Evolutionary conservation across 2,797 vertebrate species (phyloP), one percentile per base, ranked within the genome.

Genomic region (Lycodopsis pacificus): DNA sequence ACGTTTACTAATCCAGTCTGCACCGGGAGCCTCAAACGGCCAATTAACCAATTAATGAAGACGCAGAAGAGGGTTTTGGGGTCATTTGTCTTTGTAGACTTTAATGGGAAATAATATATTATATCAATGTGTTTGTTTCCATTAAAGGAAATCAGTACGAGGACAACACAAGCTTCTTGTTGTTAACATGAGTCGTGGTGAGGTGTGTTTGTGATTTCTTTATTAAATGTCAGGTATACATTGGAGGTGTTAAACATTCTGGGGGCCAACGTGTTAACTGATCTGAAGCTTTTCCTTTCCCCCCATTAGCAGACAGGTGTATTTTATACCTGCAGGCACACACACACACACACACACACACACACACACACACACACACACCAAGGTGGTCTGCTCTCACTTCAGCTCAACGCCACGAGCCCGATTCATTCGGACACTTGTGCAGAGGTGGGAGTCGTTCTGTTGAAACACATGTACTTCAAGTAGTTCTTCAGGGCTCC

Each of bases 391-490:
- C 71, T 34, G n/a, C 77, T 79, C 83, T 85, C 79, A 67, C 71
- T 42, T 69, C 57, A 32, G 48, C 76, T 89, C 48, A 86, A 40
- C 34, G n/a, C 69, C 38, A 38, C 61, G 3, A 62, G 74, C 61
- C 30, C 56, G 30, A 82, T 83, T 77, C 57, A 69, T 65, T 44
- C 65, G 54, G 84, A 83, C 83, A 80, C 19, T 8, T 15, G 1
- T 36, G 38, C 66, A 65, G 77, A 73, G 71, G 79, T 71, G 76
- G 76, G 57, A 70, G 71, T 27, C 51, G 63, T 30, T 40, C 70
- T 85, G 73, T 83, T 84, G 53, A 80, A 86, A 79, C 72, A 36
- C 65, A 30, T 73, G 70, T 54, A 79, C 64, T 72, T 79, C 85
- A 85, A 69, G 13, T 27, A 70, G 70, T 59, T 74, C 67, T 83